phyloP scores from a whole-genome alignment of 2,888 invertebrate genomes.

The Ormyrus thymus region DNA sequence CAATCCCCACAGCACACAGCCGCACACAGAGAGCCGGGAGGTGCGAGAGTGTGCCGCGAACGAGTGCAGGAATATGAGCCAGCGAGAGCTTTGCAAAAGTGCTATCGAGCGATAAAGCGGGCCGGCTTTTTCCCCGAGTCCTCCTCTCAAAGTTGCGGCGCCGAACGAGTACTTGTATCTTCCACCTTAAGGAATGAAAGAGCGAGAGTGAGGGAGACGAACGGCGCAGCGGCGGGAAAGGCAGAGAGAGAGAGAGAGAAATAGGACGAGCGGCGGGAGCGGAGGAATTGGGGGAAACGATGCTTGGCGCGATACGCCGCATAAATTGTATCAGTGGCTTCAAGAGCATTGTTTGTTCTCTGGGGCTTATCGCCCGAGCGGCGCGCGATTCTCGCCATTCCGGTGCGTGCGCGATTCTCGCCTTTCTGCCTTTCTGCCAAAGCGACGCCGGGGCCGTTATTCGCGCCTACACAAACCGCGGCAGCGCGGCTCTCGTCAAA shows the following conservation, averaged over 20 bases:
- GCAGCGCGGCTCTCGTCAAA: too few relatives aligned
- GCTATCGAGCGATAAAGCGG: slow-evolving; percentile 50
- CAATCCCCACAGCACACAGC: too few relatives aligned
- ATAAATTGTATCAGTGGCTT: slow-evolving; percentile 59
- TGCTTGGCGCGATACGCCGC: slow-evolving; percentile 42
- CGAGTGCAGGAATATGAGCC: too few relatives aligned
- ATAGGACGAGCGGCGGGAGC: not conserved
- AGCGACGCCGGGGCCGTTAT: too few relatives aligned
- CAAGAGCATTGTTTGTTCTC: slow-evolving; percentile 61
- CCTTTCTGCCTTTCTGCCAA: not conserved
- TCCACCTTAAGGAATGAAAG: slow-evolving; percentile 7
- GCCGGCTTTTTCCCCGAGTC: not conserved
- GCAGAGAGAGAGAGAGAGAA: not conserved
- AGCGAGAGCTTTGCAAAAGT: slow-evolving; percentile 40
- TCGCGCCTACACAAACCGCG: too few relatives aligned
- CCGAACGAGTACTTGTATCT: not conserved
- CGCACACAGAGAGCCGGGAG: too few relatives aligned
- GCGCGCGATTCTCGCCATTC: slow-evolving; percentile 45
- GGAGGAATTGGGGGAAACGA: slow-evolving; percentile 31
- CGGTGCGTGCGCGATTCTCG: not conserved
- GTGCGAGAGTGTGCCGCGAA: too few relatives aligned
- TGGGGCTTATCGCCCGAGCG: slow-evolving; percentile 58
- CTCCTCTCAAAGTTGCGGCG: slow-evolving; percentile 11
- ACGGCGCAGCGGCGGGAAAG: not conserved
- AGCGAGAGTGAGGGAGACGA: not conserved